Evolutionary conservation across 2,797 vertebrate species (phyloP).

Genomic region (Rhabdophis nuchalis): DNA sequence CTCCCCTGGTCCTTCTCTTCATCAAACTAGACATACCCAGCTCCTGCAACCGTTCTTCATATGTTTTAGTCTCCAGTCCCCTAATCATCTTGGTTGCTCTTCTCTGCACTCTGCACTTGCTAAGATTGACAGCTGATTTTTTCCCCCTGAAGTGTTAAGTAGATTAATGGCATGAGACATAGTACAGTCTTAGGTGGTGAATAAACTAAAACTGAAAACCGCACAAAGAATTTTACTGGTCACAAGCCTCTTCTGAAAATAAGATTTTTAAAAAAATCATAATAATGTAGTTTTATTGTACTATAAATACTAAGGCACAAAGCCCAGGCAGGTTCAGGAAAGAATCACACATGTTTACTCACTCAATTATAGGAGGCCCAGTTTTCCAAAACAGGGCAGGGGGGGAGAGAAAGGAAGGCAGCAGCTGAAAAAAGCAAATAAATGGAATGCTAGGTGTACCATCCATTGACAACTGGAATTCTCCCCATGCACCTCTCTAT

Average conservation of each 20-base stretch:
- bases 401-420: constrained; percentile 10
- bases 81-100: no score
- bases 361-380: constrained; percentile 44
- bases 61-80: no score
- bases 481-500: no score
- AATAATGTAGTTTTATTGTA: constrained; percentile 24
- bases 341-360: constrained; percentile 2
- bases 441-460: constrained; percentile 64
- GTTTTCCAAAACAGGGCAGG: constrained; percentile 31
- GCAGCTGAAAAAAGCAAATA: constrained; percentile 56
- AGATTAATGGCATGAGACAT: constrained; percentile 57
- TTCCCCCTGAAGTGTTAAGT: constrained; percentile 48
- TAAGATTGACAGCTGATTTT: constrained; percentile 59
- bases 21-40: no score
- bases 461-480: constrained; percentile 57
- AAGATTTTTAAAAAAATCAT: constrained; percentile 16
- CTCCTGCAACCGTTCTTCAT: no score
- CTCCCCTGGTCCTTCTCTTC: no score
- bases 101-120: no score
- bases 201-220: constrained; percentile 56
- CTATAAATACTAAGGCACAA: constrained; percentile 42
- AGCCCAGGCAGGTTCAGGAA: constrained; percentile 32
- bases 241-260: constrained; percentile 62
- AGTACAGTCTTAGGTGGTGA: constrained; percentile 64
- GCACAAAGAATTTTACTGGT: constrained; percentile 65